Percentiles rank a stretch among this genome's conserved stretches.
phyloP scores from a whole-genome alignment of 2,888 invertebrate species.

The Phortica magna region DNA sequence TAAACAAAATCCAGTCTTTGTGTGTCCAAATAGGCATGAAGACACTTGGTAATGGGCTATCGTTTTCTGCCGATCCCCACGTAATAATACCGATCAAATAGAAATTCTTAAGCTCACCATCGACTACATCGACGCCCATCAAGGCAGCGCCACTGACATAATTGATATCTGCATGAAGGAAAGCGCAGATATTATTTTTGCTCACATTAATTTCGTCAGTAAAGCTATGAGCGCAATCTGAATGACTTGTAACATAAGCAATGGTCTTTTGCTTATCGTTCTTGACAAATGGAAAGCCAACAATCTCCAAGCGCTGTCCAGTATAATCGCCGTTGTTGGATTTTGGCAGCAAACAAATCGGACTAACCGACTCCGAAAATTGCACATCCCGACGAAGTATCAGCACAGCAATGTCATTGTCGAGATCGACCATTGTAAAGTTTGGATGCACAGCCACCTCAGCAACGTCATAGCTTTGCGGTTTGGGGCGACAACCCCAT shows the following conservation, averaged over 20 bases:
- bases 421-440: neutral
- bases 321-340: neutral
- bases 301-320: neutral
- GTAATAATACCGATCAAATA: neutral
- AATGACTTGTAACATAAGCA: neutral
- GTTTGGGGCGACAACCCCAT: slow-evolving; percentile 28
- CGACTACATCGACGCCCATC: neutral
- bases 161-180: neutral
- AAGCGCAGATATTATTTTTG: neutral
- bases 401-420: slow-evolving; percentile 40
- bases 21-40: neutral
- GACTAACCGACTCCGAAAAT: neutral
- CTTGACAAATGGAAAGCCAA: neutral
- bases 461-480: slow-evolving; percentile 31
- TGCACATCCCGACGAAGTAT: slow-evolving; percentile 7
- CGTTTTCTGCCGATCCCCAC: neutral
- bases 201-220: neutral
- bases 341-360: neutral
- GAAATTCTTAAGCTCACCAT: neutral
- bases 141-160: neutral
- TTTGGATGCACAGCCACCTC: slow-evolving; percentile 41
- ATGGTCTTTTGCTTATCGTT: neutral
- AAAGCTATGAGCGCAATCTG: neutral
- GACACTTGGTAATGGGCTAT: neutral
- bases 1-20: neutral